These are phyloP conservation scores for Etheostoma spectabile DNA, from an alignment of 2,113 vertebrate genomes.

Conservation along the genomic window DNA sequence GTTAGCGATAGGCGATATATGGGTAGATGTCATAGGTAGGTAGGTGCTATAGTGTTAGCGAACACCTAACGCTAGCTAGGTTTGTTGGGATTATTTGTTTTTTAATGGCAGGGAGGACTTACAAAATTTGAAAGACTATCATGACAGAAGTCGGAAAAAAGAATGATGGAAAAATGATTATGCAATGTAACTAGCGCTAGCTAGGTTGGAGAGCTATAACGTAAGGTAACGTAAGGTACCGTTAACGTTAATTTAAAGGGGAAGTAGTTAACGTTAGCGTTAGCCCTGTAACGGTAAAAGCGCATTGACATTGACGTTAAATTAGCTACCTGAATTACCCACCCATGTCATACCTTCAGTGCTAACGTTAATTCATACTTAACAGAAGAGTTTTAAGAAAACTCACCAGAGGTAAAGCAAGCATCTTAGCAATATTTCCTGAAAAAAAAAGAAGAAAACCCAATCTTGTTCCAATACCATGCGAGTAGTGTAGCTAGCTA, in stretches of 20 bases:
- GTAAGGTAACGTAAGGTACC: too few species aligned
- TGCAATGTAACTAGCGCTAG: background rate
- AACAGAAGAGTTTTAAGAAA: background rate
- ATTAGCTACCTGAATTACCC: background rate
- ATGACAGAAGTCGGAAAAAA: background rate
- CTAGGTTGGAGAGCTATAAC: background rate
- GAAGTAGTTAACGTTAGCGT: background rate
- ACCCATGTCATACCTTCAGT: background rate
- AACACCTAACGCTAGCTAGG: background rate
- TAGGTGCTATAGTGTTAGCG: too few species aligned
- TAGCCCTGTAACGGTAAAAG: background rate
- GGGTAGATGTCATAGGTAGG: too few species aligned
- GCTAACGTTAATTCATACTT: background rate
- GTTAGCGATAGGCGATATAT: too few species aligned
- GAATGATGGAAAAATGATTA: too few species aligned
- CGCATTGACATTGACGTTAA: background rate
- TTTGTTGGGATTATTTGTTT: background rate
- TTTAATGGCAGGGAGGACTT: background rate
- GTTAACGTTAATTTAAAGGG: background rate
- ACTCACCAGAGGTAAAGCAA: slow-evolving; percentile 10
- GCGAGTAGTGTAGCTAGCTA: background rate
- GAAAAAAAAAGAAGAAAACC: background rate
- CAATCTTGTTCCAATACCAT: too few species aligned
- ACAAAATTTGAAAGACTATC: too few species aligned
- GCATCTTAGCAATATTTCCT: background rate